phyloP scores from a whole-genome alignment of 2,797 vertebrate genomes.

The Tokudaia tokunoshimensis region DNA sequence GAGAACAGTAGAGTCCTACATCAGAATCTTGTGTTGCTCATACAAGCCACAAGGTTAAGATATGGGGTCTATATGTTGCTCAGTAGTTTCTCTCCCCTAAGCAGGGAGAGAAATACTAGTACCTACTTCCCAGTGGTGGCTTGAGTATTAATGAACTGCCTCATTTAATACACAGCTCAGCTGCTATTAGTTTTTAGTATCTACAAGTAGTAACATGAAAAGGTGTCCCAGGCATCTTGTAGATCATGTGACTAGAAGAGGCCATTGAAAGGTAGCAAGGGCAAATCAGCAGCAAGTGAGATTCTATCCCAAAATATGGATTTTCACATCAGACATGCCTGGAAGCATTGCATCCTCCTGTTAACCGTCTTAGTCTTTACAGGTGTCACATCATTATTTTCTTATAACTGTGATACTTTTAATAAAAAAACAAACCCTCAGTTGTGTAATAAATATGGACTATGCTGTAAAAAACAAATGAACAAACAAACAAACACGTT shows the following conservation, averaged over 20 bases:
- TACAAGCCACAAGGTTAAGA: neutral
- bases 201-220: neutral
- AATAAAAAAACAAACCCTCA: neutral
- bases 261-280: neutral
- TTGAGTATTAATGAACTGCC: neutral
- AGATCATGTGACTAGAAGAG: neutral
- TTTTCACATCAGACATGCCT: neutral
- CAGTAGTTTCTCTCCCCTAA: neutral
- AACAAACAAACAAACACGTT: neutral
- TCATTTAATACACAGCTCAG: neutral
- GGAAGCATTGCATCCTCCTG: neutral
- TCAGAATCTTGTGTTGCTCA: neutral
- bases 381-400: neutral
- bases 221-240: neutral
- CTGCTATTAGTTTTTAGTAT: neutral
- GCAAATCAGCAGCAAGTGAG: neutral
- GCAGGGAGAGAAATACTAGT: neutral
- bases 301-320: neutral
- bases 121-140: neutral
- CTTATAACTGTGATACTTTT: constrained; percentile 4
- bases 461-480: neutral
- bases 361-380: neutral
- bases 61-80: neutral
- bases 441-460: neutral
- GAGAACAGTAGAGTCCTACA: neutral